phyloP scores from a whole-genome alignment of 2,113 vertebrate genomes.

The Scytalopus superciliaris region DNA sequence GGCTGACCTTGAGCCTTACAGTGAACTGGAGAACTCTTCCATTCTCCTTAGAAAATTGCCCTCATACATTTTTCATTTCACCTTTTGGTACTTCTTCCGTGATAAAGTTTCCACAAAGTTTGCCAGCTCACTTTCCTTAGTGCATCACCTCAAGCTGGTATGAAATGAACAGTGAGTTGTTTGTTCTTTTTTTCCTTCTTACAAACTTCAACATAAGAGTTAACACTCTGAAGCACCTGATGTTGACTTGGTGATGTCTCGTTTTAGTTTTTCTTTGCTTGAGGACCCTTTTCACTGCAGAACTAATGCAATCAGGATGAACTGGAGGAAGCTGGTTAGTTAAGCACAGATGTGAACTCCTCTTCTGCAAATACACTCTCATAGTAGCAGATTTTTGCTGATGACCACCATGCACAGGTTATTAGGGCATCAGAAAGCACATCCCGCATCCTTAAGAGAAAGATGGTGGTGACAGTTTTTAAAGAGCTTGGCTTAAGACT shows the following conservation, averaged over 20 bases:
- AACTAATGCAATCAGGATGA: neutral
- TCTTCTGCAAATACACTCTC: neutral
- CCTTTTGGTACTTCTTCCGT: slow-evolving; percentile 44
- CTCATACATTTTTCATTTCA: slow-evolving; percentile 75
- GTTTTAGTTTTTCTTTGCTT: neutral
- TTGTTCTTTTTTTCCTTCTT: neutral
- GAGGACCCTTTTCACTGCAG: neutral
- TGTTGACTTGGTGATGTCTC: neutral
- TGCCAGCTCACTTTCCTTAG: slow-evolving; percentile 55
- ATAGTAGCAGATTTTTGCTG: neutral
- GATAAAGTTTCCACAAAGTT: slow-evolving; percentile 69
- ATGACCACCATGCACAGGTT: neutral
- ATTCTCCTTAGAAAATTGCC: slow-evolving; percentile 10
- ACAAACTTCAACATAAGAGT: neutral
- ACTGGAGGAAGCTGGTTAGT: neutral
- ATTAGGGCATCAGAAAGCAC: neutral
- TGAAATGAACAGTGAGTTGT: neutral
- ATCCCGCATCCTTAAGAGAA: neutral
- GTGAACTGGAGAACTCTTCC: neutral
- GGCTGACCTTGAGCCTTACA: neutral
- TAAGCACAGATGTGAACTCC: neutral
- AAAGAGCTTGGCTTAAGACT: neutral
- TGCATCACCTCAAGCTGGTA: neutral
- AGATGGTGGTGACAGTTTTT: neutral
- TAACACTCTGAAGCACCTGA: neutral